Conservation (phyloP, 2,113 vertebrate genomes). For the Sinocyclocheilus anophthalmus region DNA sequence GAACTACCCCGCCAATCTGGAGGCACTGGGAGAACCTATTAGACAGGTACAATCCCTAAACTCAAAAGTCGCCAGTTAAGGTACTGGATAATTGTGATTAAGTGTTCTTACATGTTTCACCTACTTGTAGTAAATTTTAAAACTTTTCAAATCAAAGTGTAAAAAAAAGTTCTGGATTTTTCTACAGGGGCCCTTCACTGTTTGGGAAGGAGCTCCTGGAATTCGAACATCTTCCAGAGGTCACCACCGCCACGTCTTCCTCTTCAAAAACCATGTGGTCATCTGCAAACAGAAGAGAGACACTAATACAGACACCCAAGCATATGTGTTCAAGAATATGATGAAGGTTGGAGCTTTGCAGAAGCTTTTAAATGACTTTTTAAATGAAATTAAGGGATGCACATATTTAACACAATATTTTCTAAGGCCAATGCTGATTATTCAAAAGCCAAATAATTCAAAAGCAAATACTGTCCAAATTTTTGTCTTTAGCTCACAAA, state of each 20-base stretch:
- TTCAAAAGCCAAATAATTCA: background rate
- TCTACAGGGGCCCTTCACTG: conserved; percentile 89
- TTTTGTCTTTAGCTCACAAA: conserved; percentile 81
- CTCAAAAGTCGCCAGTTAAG: background rate
- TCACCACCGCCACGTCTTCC: conserved; percentile 92
- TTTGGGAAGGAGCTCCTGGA: conserved; percentile 97
- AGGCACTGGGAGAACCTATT: conserved; percentile 92
- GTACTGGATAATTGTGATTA: too few relatives aligned
- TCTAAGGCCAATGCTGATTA: background rate
- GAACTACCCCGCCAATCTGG: conserved; percentile 92
- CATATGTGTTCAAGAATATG: conserved; percentile 95
- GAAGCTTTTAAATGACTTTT: background rate
- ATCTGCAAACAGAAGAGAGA: conserved; percentile 96
- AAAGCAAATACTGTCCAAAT: background rate
- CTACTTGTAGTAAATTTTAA: background rate
- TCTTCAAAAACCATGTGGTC: conserved; percentile 92
- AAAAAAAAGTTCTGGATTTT: background rate
- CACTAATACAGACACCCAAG: conserved; percentile 87
- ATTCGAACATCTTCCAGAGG: conserved; percentile 91
- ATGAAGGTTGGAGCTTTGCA: conserved; percentile 84
- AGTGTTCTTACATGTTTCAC: background rate
- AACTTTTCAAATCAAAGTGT: background rate
- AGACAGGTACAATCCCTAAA: conserved; percentile 81
- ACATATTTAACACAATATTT: background rate
- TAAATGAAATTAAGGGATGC: background rate